Evolutionary conservation across 2,797 vertebrate species (phyloP), one percentile per base, ranked within the genome.

Genomic region (Chaunax sp.): DNA sequence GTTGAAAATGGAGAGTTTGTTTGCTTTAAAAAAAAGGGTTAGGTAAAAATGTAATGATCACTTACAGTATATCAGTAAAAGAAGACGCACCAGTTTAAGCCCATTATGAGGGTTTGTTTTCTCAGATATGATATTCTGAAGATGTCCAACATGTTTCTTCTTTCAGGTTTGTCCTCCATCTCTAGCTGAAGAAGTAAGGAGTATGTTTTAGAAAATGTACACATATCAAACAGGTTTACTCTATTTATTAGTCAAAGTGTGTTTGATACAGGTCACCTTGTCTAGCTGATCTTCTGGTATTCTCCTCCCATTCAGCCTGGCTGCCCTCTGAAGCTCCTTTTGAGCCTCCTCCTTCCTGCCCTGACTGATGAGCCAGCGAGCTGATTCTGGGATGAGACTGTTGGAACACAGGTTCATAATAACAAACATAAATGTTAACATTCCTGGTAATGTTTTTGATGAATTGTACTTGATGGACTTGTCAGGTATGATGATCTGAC

Each of bases 311-410:
- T n/a, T n/a, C n/a, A n/a, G n/a, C n/a, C n/a, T n/a, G n/a, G n/a
- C n/a, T n/a, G n/a, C n/a, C n/a, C n/a, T n/a, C n/a, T n/a, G n/a
- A n/a, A n/a, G n/a, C n/a, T n/a, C n/a, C n/a, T n/a, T n/a, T n/a
- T n/a, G n/a, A n/a, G n/a, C n/a, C n/a, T n/a, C n/a, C n/a, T n/a
- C n/a, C n/a, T n/a, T n/a, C n/a, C n/a, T n/a, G n/a, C n/a, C n/a
- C n/a, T n/a, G n/a, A n/a, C 81, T 91, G 54, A 94, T 64, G n/a
- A 96, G 92, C 95, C 95, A 96, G 14, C 93, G 28, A 30, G 28
- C 28, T 8, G 28, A 30, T 8, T 30, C 95, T 6, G 94, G 28
- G 8, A 30, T 30, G 4, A 30, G 64, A 90, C 95, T 95, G 70
- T n/a, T n/a, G n/a, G n/a, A 38, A n/a, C 12, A 74, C 28, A 55